Evolutionary conservation across 2,888 invertebrate species (phyloP), one percentile per base, ranked within the genome.

Genomic region (Polydesmus complanatus): DNA sequence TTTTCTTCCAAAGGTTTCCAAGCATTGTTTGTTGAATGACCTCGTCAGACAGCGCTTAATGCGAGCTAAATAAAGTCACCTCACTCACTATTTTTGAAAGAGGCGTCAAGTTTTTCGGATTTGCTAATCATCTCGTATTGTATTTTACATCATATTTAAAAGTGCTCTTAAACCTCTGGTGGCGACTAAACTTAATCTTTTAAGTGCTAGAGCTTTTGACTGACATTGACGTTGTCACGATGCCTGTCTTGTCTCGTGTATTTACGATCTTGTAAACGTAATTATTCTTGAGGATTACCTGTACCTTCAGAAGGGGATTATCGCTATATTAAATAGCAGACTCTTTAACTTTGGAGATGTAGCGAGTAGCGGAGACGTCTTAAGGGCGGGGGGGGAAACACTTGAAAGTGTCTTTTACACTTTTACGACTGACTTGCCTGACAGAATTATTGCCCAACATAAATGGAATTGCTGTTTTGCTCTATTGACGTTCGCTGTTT

Each of bases 391-490:
- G 14, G 37, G 5, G 37, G 14, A 37, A 14, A 14, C 37, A 37
- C 37, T 37, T 37, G 37, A 37, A 37, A 37, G 37, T 37, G 37
- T 37, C 37, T 37, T 37, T 37, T 37, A 37, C 37, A 57, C 25
- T 25, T 57, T 57, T 57, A 57, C 47, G 57, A 57, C 57, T 57
- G 48, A 57, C 55, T 57, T 57, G 47, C 49, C 48, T 57, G 57
- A 57, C 57, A 57, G 57, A 57, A 57, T 57, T 57, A 57, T 57
- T 57, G 57, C 57, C 47, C 23, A 27, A 48, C 57, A 57, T 57
- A 57, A 57, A 47, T 27, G 57, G 49, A 57, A 47, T 48, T 48
- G 37, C 37, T 37, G n/a, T n/a, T 37, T 37, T 14, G 37, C 37
- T 14, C 37, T 37, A 37, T 37, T 37, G 37, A 37, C 37, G 37